phyloP scores from a whole-genome alignment of 2,888 invertebrate species.

The Oscheius sp. region DNA sequence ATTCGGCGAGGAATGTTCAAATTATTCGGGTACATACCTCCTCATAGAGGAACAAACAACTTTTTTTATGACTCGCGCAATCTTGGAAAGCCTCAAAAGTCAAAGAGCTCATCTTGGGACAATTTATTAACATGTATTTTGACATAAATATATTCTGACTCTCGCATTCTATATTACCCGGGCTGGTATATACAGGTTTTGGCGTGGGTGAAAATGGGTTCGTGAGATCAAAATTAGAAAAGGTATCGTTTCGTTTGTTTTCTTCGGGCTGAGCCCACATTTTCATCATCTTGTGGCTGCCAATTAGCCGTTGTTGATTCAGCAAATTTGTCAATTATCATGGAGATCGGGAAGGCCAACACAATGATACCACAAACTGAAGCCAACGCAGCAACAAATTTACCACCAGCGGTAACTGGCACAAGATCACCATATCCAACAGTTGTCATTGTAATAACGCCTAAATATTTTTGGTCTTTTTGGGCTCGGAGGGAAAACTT shows the following conservation, averaged over 20 bases:
- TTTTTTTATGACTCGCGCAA: background rate
- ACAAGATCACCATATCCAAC: conserved; percentile 68
- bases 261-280: background rate
- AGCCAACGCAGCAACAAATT: conserved; percentile 67
- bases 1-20: too few relatives aligned
- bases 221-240: conserved; percentile 25
- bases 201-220: too few relatives aligned
- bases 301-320: conserved; percentile 51
- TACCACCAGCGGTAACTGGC: conserved; percentile 67
- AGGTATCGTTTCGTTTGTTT: conserved; percentile 27
- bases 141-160: background rate
- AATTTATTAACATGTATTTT: background rate
- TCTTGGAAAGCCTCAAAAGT: background rate
- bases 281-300: background rate
- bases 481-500: too few relatives aligned
- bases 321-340: conserved; percentile 69
- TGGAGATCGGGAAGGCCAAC: conserved; percentile 68
- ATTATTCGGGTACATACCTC: too few relatives aligned
- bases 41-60: background rate
- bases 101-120: background rate
- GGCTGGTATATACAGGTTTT: conserved; percentile 9
- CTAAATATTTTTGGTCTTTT: conserved; percentile 25
- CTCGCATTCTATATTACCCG: conserved; percentile 11
- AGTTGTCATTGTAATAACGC: conserved; percentile 60
- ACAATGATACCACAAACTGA: conserved; percentile 68